Percentiles rank a stretch among this genome's conserved stretches.
Evolutionary conservation across 2,113 vertebrate species (phyloP).

Genomic region (Aplodontia rufa): DNA sequence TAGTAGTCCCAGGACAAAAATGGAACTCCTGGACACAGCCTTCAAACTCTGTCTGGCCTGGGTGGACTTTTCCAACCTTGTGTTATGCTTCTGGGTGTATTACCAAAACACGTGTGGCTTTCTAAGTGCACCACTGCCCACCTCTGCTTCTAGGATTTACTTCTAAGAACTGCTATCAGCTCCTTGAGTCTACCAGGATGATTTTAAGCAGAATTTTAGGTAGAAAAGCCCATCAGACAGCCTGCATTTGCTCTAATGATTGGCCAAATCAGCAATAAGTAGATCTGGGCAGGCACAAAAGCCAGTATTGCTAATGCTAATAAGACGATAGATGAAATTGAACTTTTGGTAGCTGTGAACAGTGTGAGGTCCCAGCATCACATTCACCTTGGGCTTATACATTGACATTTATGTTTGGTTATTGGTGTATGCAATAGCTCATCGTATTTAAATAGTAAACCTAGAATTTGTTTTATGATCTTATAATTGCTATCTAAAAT

Average conservation of each 20-base stretch:
- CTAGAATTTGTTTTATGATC: neutral
- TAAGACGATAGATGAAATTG: neutral
- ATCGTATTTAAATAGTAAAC: neutral
- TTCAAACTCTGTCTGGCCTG: neutral
- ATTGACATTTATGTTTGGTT: neutral
- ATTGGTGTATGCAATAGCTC: neutral
- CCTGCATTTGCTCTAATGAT: neutral
- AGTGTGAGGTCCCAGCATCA: neutral
- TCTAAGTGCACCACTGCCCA: neutral
- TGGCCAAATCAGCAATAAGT: neutral
- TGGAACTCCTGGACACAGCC: neutral
- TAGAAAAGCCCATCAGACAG: constrained; percentile 23
- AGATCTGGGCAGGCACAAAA: neutral
- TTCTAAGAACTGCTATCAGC: neutral
- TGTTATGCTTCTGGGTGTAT: neutral
- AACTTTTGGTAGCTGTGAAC: neutral
- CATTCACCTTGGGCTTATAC: neutral
- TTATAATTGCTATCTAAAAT: constrained; percentile 21
- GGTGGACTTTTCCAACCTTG: neutral
- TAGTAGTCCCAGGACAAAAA: neutral
- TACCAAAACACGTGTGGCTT: neutral
- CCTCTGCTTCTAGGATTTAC: neutral
- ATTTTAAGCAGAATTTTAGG: neutral
- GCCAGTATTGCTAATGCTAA: neutral
- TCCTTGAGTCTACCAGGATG: neutral